These are phyloP conservation scores for Ammodytes marinus DNA, from an alignment of 2,113 vertebrate species.

Conservation along the genomic window DNA sequence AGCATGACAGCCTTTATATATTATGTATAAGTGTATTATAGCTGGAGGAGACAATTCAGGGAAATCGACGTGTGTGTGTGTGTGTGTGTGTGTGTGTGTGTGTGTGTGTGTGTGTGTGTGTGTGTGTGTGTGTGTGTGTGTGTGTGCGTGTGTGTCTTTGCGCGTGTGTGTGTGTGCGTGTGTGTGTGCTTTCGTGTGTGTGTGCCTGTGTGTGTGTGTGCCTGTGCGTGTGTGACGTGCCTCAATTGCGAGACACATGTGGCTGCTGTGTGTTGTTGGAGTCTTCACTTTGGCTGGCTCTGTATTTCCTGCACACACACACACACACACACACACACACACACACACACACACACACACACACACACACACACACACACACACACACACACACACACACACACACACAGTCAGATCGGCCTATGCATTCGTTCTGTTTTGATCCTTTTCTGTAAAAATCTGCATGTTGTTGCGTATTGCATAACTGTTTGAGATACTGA, in stretches of 20 bases:
- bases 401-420: neutral
- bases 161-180: no score
- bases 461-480: neutral
- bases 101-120: no score
- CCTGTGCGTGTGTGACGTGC: neutral
- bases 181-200: no score
- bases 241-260: constrained; percentile 26
- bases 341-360: no score
- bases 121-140: no score
- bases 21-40: neutral
- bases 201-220: no score
- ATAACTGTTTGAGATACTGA: neutral
- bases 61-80: constrained; percentile 9
- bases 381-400: neutral
- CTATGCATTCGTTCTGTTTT: neutral
- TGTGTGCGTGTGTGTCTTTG: no score
- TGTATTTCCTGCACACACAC: neutral
- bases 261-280: constrained; percentile 29
- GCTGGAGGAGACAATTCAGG: neutral
- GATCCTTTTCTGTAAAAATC: neutral
- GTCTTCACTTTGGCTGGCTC: neutral
- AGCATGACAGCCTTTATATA: neutral
- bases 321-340: no score
- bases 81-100: no score
- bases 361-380: neutral